phyloP scores from a whole-genome alignment of 2,113 vertebrate species.

The Lasiurus cinereus region DNA sequence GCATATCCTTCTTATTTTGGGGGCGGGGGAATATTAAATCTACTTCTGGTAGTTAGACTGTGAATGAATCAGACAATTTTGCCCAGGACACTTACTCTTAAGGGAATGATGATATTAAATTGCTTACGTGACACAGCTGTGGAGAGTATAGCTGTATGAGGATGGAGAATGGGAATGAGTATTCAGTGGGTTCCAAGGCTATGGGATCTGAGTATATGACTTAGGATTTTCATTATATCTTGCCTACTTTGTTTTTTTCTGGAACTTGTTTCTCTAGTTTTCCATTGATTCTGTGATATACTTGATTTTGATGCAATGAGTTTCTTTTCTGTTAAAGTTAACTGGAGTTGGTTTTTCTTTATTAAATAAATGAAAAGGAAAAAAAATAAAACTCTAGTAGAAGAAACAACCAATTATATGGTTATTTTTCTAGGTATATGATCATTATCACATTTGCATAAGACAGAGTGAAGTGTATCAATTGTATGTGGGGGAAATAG shows the following conservation, averaged over 20 bases:
- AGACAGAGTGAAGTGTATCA: not conserved
- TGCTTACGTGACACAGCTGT: not conserved
- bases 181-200: not conserved
- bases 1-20: not conserved
- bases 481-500: slow-evolving; percentile 16
- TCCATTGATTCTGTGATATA: slow-evolving; percentile 1
- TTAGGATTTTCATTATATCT: not conserved
- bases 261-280: not conserved
- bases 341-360: slow-evolving; percentile 49
- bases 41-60: not conserved
- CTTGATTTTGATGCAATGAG: not conserved
- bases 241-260: slow-evolving; percentile 15
- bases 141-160: not conserved
- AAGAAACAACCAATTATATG: not conserved
- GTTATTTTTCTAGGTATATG: slow-evolving; percentile 18
- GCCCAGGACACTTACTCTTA: not conserved
- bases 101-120: not conserved
- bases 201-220: not conserved
- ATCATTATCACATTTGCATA: slow-evolving; percentile 42
- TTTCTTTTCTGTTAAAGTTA: slow-evolving; percentile 42
- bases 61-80: not conserved
- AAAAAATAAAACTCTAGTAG: not conserved
- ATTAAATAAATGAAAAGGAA: slow-evolving; percentile 41
- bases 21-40: not conserved
- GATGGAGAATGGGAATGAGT: not conserved